Evolutionary conservation across 2,888 invertebrate species (phyloP).

Genomic region (Leucophora obtusa): DNA sequence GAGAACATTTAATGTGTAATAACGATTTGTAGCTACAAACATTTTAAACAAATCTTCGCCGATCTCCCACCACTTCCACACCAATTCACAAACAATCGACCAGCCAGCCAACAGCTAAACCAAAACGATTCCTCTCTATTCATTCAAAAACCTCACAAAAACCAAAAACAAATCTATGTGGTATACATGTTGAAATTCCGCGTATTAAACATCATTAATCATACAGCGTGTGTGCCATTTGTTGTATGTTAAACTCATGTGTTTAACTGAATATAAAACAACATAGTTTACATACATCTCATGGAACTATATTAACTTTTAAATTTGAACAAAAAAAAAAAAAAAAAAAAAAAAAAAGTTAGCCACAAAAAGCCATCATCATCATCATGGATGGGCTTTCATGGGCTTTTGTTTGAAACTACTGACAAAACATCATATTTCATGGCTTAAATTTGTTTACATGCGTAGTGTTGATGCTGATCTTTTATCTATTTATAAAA

Average conservation of each 20-base stretch:
- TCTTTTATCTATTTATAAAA: conserved; percentile 17
- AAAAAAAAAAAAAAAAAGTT: conserved; percentile 33
- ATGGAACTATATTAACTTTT: conserved; percentile 22
- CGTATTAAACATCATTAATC: conserved; percentile 69
- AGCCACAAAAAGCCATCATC: conserved; percentile 58
- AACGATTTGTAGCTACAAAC: conserved; percentile 76
- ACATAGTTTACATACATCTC: conserved; percentile 37
- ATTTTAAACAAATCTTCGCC: conserved; percentile 52
- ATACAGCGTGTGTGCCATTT: conserved; percentile 64
- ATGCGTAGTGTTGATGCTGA: conserved; percentile 53
- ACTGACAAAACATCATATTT: conserved; percentile 65
- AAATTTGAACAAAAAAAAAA: conserved; percentile 18
- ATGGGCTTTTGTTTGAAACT: conserved; percentile 45
- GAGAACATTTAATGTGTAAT: conserved; percentile 77
- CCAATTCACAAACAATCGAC: conserved; percentile 16
- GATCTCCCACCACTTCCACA: conserved; percentile 44
- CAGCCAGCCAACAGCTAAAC: conserved; percentile 35
- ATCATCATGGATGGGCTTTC: conserved; percentile 52
- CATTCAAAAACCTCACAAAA: conserved; percentile 30
- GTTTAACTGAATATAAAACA: conserved; percentile 30
- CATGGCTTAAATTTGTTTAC: conserved; percentile 62
- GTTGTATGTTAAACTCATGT: conserved; percentile 46
- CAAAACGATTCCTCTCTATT: conserved; percentile 43
- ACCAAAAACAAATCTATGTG: conserved; percentile 10
- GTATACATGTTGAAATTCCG: conserved; percentile 75